Evolutionary conservation across 2,888 invertebrate species (phyloP).

Genomic region (Thecocarcelia acutangulata): DNA sequence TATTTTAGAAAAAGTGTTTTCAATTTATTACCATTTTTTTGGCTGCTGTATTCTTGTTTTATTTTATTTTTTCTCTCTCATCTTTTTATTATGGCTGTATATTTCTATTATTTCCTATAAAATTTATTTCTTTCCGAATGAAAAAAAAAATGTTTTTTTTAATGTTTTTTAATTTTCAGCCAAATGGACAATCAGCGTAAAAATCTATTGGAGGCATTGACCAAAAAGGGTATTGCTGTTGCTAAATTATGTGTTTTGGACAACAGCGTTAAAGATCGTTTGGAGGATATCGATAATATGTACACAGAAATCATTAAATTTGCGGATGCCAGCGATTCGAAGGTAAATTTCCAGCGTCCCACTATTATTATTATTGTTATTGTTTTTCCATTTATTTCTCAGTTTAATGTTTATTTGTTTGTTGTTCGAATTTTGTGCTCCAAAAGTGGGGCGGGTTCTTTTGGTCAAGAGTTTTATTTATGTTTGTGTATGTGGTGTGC

Average conservation of each 20-base stretch:
- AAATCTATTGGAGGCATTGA: slow-evolving; percentile 90
- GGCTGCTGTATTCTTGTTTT: not conserved
- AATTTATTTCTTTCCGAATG: not conserved
- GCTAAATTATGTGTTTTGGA: slow-evolving; percentile 83
- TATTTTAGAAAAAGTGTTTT: slow-evolving; percentile 32
- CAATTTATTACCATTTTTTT: not conserved
- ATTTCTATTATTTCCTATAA: slow-evolving; percentile 38
- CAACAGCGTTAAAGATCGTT: slow-evolving; percentile 77
- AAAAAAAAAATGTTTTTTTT: not conserved
- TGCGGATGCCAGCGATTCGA: slow-evolving; percentile 89
- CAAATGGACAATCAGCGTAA: slow-evolving; percentile 93
- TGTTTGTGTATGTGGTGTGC: not conserved
- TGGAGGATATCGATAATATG: slow-evolving; percentile 84
- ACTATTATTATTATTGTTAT: slow-evolving; percentile 2
- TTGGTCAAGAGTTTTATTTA: not conserved
- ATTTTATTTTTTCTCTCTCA: not conserved
- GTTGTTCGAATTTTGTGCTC: not conserved
- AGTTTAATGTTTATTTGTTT: not conserved
- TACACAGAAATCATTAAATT: slow-evolving; percentile 90
- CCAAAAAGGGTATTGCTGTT: slow-evolving; percentile 88
- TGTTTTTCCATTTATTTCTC: slow-evolving; percentile 3
- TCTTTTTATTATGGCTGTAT: slow-evolving; percentile 29
- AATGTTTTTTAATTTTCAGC: slow-evolving; percentile 80
- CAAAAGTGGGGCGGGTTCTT: not conserved
- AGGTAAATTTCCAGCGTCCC: slow-evolving; percentile 83